Evolutionary conservation across 1,140 invertebrate genomes (phyloP).

Genomic region (Nebria ingens): DNA sequence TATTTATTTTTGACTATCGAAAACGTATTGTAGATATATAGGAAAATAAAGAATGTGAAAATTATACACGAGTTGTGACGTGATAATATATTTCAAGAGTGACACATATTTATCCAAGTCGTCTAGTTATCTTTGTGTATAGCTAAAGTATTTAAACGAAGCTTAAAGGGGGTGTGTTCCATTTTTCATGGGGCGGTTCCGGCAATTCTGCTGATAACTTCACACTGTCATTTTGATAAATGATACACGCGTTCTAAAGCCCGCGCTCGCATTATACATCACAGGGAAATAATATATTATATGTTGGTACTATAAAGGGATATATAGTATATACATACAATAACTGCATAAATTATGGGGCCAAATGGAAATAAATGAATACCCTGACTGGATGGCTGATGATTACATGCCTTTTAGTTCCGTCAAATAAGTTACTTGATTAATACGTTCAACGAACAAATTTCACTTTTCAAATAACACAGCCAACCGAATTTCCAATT

Average conservation of each 20-base stretch:
- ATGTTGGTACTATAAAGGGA: background rate
- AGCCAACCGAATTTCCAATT: background rate
- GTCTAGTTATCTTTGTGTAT: background rate
- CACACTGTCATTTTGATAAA: constrained; percentile 7
- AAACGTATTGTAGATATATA: too few species aligned
- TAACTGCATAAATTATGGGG: constrained; percentile 4
- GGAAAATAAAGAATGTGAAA: too few species aligned
- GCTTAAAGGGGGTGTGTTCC: background rate
- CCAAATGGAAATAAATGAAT: too few species aligned
- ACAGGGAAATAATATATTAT: background rate
- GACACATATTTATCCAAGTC: background rate
- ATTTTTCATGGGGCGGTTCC: constrained; percentile 8
- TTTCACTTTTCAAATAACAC: background rate
- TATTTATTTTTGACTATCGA: too few species aligned
- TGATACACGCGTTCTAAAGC: background rate
- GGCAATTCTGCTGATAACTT: constrained; percentile 7
- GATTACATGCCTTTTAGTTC: constrained; percentile 2
- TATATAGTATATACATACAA: constrained; percentile 1
- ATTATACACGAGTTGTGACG: too few species aligned
- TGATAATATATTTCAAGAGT: too few species aligned
- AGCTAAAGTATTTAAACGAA: constrained; percentile 5
- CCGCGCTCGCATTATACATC: background rate
- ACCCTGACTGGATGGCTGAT: too few species aligned
- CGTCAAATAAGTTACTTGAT: background rate
- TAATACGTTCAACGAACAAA: background rate